Conservation (phyloP, 2,797 vertebrate species). For the Lepilemur ruficaudatus region DNA sequence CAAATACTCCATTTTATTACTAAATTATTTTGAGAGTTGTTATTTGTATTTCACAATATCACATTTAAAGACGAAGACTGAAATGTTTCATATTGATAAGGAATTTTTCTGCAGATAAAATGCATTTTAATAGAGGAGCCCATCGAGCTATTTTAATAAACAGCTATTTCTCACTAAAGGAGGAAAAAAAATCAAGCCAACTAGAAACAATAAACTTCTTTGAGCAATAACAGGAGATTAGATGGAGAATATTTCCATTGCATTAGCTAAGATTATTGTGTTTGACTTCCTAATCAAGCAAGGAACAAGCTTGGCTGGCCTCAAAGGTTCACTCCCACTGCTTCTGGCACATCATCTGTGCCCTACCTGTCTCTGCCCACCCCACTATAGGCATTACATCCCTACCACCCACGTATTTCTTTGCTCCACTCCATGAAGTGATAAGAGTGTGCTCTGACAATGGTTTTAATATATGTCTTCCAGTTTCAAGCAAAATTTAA, state of each 20-base stretch:
- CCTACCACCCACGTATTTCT: neutral
- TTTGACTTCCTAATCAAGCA: conserved; percentile 66
- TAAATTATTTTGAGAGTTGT: conserved; percentile 64
- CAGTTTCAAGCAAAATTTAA: conserved; percentile 8
- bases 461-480: neutral
- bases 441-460: neutral
- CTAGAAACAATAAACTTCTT: conserved; percentile 47
- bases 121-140: conserved; percentile 44
- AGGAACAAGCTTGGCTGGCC: neutral
- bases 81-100: neutral
- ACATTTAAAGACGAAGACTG: conserved; percentile 24
- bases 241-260: conserved; percentile 54
- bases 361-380: neutral
- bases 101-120: conserved; percentile 43
- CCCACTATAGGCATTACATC: neutral
- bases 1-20: conserved; percentile 66
- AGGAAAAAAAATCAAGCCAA: neutral
- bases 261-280: conserved; percentile 57
- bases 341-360: neutral
- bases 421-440: neutral
- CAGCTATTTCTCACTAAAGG: conserved; percentile 49
- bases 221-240: conserved; percentile 55
- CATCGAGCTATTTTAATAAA: conserved; percentile 59
- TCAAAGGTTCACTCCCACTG: neutral
- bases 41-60: conserved; percentile 51